These are phyloP conservation scores for Trachops cirrhosus DNA, from an alignment of 2,797 vertebrate species.

Conservation along the genomic window DNA sequence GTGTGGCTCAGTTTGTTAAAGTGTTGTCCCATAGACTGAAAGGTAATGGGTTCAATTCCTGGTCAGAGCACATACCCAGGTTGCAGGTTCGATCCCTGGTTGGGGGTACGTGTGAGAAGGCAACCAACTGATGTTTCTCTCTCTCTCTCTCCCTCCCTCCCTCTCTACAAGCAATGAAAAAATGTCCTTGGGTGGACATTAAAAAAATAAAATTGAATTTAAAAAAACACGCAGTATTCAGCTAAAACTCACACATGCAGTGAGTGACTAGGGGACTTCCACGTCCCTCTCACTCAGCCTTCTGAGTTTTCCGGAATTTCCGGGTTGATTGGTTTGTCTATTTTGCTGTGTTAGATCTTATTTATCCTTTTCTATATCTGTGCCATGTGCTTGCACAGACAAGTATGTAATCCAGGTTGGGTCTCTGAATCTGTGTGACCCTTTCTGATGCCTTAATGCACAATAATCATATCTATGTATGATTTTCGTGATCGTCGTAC, in stretches of 20 bases:
- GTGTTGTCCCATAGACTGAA: not conserved
- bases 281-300: not conserved
- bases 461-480: not conserved
- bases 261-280: not conserved
- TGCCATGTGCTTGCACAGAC: not conserved
- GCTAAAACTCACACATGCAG: not conserved
- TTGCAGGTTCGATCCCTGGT: not conserved
- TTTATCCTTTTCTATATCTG: not conserved
- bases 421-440: not conserved
- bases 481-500: not conserved
- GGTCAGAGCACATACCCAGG: not conserved
- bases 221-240: not conserved
- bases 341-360: not conserved
- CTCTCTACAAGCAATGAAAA: not conserved
- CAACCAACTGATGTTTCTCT: not conserved
- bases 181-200: not conserved
- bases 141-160: no score
- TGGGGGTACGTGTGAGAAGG: not conserved
- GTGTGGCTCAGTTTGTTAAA: not conserved
- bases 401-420: not conserved
- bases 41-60: not conserved
- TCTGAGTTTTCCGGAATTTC: conserved; percentile 1
- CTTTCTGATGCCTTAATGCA: not conserved
- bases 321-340: not conserved
- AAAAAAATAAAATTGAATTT: not conserved